Percentiles rank a stretch among this genome's conserved stretches.
phyloP scores from a whole-genome alignment of 2,888 invertebrate genomes.

The Nomada fucata region DNA sequence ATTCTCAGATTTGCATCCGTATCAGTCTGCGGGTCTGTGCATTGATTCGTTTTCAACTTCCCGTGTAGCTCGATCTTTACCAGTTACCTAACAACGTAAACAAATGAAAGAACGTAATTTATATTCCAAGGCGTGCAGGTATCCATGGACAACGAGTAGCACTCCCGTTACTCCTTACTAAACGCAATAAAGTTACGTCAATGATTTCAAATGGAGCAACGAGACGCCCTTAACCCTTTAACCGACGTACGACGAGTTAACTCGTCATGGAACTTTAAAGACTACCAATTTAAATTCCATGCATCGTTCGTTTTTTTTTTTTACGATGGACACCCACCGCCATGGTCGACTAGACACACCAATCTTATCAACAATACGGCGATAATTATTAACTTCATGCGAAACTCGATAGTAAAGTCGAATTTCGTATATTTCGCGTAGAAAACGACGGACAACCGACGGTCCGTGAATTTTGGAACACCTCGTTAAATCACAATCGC shows the following conservation, averaged over 20 bases:
- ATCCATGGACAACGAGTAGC: constrained; percentile 5
- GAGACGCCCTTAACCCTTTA: background rate
- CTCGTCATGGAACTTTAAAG: too few species aligned
- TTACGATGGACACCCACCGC: constrained; percentile 56
- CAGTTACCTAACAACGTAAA: constrained; percentile 60
- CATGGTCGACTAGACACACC: constrained; percentile 80
- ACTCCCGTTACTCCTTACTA: constrained; percentile 7
- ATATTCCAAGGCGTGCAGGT: constrained; percentile 65
- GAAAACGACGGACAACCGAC: constrained; percentile 38
- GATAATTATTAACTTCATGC: constrained; percentile 69
- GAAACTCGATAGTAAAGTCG: constrained; percentile 42
- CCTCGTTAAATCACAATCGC: constrained; percentile 75
- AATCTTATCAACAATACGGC: constrained; percentile 75
- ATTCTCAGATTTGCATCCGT: constrained; percentile 74
- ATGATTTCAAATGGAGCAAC: background rate
- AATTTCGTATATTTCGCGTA: constrained; percentile 26
- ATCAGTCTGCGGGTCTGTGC: constrained; percentile 80
- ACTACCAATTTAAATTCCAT: too few species aligned
- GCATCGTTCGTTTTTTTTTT: too few species aligned
- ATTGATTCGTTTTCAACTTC: constrained; percentile 63
- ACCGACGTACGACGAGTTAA: too few species aligned
- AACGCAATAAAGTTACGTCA: background rate
- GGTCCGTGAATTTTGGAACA: constrained; percentile 72
- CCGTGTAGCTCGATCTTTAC: constrained; percentile 36
- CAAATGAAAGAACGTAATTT: constrained; percentile 50